Percentiles rank a stretch among this genome's conserved stretches.
Conservation (phyloP, 2,797 vertebrate species). For the Hoplostethus atlanticus region DNA sequence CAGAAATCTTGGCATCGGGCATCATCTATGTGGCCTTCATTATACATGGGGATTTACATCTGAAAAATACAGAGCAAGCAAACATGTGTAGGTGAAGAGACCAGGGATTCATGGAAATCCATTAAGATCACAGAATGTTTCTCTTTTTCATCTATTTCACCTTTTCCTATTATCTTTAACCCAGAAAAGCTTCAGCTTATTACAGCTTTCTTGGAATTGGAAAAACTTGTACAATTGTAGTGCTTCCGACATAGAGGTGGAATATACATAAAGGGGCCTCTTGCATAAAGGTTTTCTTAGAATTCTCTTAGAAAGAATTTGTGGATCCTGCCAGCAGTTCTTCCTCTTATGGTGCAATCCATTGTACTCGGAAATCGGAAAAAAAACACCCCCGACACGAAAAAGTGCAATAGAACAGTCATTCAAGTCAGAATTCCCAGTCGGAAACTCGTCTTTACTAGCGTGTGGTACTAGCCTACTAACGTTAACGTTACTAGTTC, state of each 20-base stretch:
- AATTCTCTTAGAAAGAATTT: neutral
- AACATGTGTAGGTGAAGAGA: conserved; percentile 52
- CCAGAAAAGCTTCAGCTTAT: conserved; percentile 49
- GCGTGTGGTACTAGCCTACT: no score
- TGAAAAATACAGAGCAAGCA: conserved; percentile 69
- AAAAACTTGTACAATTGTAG: conserved; percentile 29
- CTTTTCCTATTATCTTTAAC: conserved; percentile 62
- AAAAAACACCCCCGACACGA: no score
- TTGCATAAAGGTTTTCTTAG: neutral
- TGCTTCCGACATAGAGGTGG: conserved; percentile 20
- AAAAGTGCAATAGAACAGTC: no score
- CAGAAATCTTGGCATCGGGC: conserved; percentile 85
- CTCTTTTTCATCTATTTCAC: conserved; percentile 55
- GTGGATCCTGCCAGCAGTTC: no score
- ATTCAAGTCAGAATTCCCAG: no score
- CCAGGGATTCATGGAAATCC: conserved; percentile 50
- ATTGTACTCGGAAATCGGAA: no score
- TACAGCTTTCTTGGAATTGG: conserved; percentile 29
- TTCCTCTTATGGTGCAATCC: no score
- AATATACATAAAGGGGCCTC: neutral
- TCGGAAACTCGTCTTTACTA: no score
- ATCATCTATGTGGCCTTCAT: conserved; percentile 88
- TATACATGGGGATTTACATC: conserved; percentile 89
- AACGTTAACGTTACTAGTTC: no score
- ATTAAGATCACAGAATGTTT: conserved; percentile 48